A percentile compares a stretch with the other conserved stretches of the same genome.
Evolutionary conservation across 2,113 vertebrate species (phyloP).

Genomic region (Poeciliopsis prolifica): DNA sequence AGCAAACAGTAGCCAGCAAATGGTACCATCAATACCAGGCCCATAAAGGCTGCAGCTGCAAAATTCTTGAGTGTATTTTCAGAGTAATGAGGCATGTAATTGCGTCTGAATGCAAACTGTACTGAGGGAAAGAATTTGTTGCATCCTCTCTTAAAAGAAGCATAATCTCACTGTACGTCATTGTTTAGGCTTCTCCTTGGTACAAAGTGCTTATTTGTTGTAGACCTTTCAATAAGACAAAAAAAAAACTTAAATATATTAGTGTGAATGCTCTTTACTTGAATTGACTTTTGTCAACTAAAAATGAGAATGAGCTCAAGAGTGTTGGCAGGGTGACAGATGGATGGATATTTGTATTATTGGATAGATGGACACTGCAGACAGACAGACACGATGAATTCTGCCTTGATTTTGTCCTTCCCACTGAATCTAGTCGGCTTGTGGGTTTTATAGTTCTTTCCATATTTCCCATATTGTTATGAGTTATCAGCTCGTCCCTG

Average conservation of each 20-base stretch:
- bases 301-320: not conserved
- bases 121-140: constrained; percentile 4
- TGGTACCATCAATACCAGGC: not conserved
- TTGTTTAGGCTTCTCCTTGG: no score
- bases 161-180: not conserved
- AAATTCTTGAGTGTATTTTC: not conserved
- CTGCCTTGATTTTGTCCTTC: not conserved
- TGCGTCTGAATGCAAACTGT: not conserved
- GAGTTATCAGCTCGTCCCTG: not conserved
- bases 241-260: not conserved
- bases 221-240: not conserved
- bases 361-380: no score
- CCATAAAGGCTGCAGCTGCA: constrained; percentile 10
- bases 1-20: not conserved
- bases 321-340: not conserved
- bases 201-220: not conserved
- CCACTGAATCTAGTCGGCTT: not conserved
- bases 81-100: constrained; percentile 9
- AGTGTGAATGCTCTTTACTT: not conserved
- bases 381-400: no score
- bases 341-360: not conserved
- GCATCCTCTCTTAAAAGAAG: not conserved
- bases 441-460: not conserved
- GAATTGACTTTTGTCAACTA: not conserved
- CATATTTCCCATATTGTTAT: constrained; percentile 4